Evolutionary conservation across 2,797 vertebrate species (phyloP), one percentile per base, ranked within the genome.

Genomic region (Zenarchopterus dispar): DNA sequence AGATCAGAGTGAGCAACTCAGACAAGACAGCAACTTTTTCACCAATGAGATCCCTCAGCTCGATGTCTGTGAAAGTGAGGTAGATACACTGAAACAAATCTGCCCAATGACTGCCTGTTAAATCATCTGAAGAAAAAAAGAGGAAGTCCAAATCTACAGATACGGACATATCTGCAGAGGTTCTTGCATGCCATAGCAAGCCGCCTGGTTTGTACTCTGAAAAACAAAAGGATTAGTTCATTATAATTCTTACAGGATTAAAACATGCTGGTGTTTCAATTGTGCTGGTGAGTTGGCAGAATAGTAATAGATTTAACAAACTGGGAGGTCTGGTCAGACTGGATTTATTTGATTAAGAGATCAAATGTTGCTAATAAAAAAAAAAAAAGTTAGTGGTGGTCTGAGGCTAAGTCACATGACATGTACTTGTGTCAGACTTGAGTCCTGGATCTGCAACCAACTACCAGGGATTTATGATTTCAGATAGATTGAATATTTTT

Each of bases 41-140:
- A 72, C 78, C 76, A 77, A 33, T 39, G 33, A 87, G 86, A 92
- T 92, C 56, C 70, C 46, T 28, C 49, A 11, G 24, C 22, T 56
- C 78, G 90, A 92, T 92, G 87, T 91, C 90, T 89, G 80, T 64
- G 50, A 52, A 67, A 1, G 4, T 16, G 62, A 75, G 77, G 76
- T 63, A 70, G 64, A 72, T 75, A 70, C n/a, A n/a, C 22, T 60
- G 59, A 42, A 69, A 77, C 67, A 77, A 88, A 77, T 80, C 73
- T 75, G 72, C 81, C 50, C 48, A 83, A 57, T 55, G 60, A 78
- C 51, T 39, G 64, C 53, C 64, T 71, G 61, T 77, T 73, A 11
- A 52, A 53, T 42, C 31, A 43, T 41, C n/a, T 6, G 47, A 44
- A 36, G 24, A 56, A 56, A 65, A 31, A 18, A 66, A 6, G 13